These are phyloP conservation scores for Gallinago media DNA, from an alignment of 2,113 vertebrate species.

Conservation along the genomic window DNA sequence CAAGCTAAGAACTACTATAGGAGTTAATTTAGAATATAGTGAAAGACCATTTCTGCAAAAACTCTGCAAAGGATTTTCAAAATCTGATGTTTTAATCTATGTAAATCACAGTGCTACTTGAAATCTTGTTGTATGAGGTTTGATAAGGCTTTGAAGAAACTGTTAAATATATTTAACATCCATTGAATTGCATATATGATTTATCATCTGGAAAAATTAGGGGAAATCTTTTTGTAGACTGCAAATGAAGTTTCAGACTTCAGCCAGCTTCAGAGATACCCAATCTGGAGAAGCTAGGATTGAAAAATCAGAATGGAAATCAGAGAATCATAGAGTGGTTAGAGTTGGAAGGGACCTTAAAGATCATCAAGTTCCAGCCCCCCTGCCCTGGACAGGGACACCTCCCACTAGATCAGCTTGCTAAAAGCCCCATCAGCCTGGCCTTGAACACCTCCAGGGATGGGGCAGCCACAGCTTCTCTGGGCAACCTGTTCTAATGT, in stretches of 20 bases:
- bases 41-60: background rate
- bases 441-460: too few species aligned
- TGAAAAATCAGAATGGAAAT: background rate
- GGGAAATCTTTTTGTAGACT: background rate
- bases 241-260: background rate
- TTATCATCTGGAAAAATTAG: background rate
- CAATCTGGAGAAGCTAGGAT: background rate
- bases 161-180: background rate
- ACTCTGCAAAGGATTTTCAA: background rate
- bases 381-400: too few species aligned
- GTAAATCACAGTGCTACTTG: background rate
- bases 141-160: background rate
- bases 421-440: too few species aligned
- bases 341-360: too few species aligned
- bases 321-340: too few species aligned
- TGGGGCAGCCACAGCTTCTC: too few species aligned
- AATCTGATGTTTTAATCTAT: background rate
- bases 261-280: background rate
- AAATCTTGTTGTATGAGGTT: background rate
- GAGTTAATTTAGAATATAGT: background rate
- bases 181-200: background rate
- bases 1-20: background rate
- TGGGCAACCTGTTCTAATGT: too few species aligned
- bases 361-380: too few species aligned
- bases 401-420: too few species aligned